Conservation (phyloP, 1,140 invertebrate genomes). For the Bombus haemorrhoidalis region DNA sequence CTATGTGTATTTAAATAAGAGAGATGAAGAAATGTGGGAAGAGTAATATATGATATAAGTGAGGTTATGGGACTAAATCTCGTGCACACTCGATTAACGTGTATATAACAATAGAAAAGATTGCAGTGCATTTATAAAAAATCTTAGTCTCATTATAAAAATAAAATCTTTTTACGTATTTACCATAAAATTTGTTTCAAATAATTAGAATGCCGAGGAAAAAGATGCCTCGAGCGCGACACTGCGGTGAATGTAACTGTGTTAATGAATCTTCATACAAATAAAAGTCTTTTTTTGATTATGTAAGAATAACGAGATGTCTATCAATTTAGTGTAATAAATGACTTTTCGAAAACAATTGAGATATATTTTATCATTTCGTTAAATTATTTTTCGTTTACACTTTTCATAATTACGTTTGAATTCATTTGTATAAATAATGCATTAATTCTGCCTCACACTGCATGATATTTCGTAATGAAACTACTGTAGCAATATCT, state of each 20-base stretch:
- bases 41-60: background rate
- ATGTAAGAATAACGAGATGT: background rate
- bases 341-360: background rate
- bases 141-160: background rate
- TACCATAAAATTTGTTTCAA: conserved; percentile 50
- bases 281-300: background rate
- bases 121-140: background rate
- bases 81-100: background rate
- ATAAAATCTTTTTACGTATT: conserved; percentile 31
- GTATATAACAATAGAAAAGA: conserved; percentile 24
- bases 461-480: conserved; percentile 12
- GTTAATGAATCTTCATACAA: conserved; percentile 16
- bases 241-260: conserved; percentile 31
- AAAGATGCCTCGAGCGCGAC: conserved; percentile 24
- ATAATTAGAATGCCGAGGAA: conserved; percentile 8
- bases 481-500: background rate
- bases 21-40: background rate
- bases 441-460: conserved; percentile 2
- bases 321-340: background rate
- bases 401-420: background rate
- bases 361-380: background rate
- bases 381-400: background rate
- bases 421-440: background rate
- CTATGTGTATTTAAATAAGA: background rate
- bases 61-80: conserved; percentile 69